These are phyloP conservation scores for Passer domesticus DNA, from an alignment of 2,113 vertebrate species.

Conservation along the genomic window DNA sequence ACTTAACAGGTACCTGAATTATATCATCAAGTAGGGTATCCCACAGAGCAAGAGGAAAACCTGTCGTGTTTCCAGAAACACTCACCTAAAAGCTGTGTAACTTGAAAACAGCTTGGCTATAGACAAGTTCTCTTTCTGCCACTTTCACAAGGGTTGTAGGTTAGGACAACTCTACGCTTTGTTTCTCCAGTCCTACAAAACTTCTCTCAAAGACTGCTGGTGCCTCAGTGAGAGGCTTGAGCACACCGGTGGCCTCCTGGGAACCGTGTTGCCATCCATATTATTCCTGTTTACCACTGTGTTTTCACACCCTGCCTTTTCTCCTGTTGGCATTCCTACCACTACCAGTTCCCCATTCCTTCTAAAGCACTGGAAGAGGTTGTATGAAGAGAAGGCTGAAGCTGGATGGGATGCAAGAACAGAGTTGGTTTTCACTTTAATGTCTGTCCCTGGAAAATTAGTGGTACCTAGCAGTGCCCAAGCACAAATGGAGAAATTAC, in stretches of 20 bases:
- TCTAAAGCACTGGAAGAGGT: background rate
- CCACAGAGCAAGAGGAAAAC: background rate
- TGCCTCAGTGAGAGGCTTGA: background rate
- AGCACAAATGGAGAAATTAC: background rate
- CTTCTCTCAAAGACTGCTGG: background rate
- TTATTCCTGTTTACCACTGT: background rate
- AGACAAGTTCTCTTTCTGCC: background rate
- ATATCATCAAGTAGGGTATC: background rate
- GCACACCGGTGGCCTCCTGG: background rate
- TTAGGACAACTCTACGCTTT: background rate
- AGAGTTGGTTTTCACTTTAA: background rate
- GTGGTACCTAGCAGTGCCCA: background rate
- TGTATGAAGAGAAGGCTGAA: background rate
- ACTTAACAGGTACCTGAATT: background rate
- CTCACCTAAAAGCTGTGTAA: background rate
- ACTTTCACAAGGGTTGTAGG: background rate
- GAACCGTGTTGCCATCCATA: background rate
- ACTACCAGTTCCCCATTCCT: background rate
- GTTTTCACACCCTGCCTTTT: background rate
- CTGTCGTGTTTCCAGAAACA: background rate
- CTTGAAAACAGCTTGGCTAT: background rate
- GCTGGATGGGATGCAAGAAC: background rate
- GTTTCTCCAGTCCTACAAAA: background rate
- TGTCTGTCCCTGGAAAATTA: background rate
- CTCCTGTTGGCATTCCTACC: background rate